These are phyloP conservation scores for Microplitis manilae DNA, from an alignment of 2,888 invertebrate genomes.

Conservation along the genomic window DNA sequence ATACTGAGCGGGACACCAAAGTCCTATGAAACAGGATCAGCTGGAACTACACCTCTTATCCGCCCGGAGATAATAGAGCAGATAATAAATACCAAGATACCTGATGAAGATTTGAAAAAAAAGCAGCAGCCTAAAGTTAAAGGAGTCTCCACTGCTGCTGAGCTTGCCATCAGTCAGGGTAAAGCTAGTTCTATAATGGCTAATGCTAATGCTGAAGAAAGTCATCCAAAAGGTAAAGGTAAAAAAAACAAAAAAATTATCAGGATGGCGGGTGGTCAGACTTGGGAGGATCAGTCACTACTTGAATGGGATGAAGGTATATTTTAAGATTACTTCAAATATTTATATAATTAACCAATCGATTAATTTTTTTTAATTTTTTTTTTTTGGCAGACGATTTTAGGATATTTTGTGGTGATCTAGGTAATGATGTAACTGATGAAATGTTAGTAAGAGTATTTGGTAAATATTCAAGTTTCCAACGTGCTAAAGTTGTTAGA, in stretches of 20 bases:
- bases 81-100: constrained; percentile 68
- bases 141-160: constrained; percentile 78
- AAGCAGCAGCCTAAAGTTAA: constrained; percentile 79
- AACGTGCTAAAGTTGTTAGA: constrained; percentile 94
- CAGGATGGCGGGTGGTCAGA: constrained; percentile 92
- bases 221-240: constrained; percentile 72
- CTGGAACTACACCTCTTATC: constrained; percentile 58
- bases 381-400: constrained; percentile 84
- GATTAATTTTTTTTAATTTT: constrained; percentile 9
- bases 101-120: constrained; percentile 71
- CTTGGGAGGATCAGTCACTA: constrained; percentile 96
- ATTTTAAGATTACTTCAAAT: constrained; percentile 6
- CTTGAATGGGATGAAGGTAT: constrained; percentile 94
- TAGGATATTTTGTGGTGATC: constrained; percentile 98
- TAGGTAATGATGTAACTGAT: constrained; percentile 99
- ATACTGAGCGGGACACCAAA: constrained; percentile 71
- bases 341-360: not conserved
- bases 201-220: constrained; percentile 67
- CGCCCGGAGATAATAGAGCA: constrained; percentile 69
- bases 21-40: constrained; percentile 64
- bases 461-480: constrained; percentile 93
- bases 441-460: constrained; percentile 97
- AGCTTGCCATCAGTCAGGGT: constrained; percentile 78
- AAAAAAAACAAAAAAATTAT: constrained; percentile 83
- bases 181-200: constrained; percentile 71